These are phyloP conservation scores for Drosophila oshimai DNA, from an alignment of 1,140 invertebrate species.

Conservation along the genomic window DNA sequence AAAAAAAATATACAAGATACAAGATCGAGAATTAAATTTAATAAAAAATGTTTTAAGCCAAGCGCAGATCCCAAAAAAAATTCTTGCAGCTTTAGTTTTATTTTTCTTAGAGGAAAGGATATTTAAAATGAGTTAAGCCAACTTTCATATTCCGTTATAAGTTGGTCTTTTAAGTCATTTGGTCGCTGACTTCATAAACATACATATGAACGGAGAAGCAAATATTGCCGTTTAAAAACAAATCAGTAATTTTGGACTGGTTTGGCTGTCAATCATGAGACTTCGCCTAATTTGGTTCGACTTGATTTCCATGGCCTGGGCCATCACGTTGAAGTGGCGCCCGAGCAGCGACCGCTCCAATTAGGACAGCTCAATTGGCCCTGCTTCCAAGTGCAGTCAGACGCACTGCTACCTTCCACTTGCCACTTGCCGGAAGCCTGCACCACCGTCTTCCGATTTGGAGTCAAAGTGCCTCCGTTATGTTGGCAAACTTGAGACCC, in stretches of 20 bases:
- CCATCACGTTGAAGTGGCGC: conserved; percentile 9
- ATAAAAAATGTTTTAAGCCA: no score
- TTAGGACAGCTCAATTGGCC: conserved; percentile 20
- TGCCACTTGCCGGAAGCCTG: conserved; percentile 3
- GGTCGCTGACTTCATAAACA: no score
- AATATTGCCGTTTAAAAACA: neutral
- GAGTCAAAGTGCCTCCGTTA: conserved; percentile 29
- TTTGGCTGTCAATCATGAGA: neutral
- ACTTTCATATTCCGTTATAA: no score
- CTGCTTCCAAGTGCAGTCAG: conserved; percentile 7
- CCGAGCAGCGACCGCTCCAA: conserved; percentile 8
- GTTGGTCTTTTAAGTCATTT: no score
- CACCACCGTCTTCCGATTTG: conserved; percentile 9
- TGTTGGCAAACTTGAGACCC: conserved; percentile 2
- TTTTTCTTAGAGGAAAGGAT: no score
- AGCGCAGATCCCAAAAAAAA: no score
- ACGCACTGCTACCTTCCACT: conserved; percentile 15
- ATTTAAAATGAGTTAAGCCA: no score
- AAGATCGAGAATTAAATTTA: no score
- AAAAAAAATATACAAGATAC: no score
- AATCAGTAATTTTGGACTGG: neutral
- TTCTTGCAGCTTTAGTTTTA: no score
- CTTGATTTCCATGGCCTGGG: neutral
- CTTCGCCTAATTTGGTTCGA: conserved; percentile 16
- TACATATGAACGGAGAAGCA: neutral